A percentile compares a stretch with the other conserved stretches of the same genome.
These are phyloP conservation scores for Geococcyx californianus DNA, from an alignment of 2,113 vertebrate genomes.

Conservation along the genomic window DNA sequence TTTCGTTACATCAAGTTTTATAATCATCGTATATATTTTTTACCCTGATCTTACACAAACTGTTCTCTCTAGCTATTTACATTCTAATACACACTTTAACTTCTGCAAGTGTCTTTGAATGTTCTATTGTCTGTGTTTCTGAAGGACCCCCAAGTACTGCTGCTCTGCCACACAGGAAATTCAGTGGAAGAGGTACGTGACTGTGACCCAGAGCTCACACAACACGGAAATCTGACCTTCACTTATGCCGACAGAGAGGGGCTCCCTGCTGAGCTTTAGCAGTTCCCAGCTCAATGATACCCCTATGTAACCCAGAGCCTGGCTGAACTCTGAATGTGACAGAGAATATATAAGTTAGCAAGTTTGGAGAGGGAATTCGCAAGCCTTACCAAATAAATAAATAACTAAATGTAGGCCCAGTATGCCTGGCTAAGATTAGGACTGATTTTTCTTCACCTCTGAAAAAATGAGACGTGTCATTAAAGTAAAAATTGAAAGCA, in stretches of 20 bases:
- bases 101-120: neutral
- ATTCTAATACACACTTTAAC: neutral
- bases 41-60: slow-evolving; percentile 9
- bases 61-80: slow-evolving; percentile 42
- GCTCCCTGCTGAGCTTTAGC: neutral
- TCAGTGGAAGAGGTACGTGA: neutral
- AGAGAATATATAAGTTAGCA: neutral
- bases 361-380: slow-evolving; percentile 8
- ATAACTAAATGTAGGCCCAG: too few species aligned
- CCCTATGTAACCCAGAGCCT: neutral
- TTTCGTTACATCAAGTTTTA: slow-evolving; percentile 50
- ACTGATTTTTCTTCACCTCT: slow-evolving; percentile 20
- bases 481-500: slow-evolving; percentile 1
- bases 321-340: neutral
- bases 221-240: neutral
- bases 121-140: neutral
- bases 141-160: neutral
- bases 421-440: slow-evolving; percentile 26
- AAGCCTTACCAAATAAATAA: too few species aligned
- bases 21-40: slow-evolving; percentile 43
- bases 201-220: neutral
- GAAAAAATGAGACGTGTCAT: slow-evolving; percentile 9
- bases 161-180: neutral
- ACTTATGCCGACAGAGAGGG: neutral
- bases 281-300: neutral